Base-by-base conservation (phyloP, 2,888 invertebrate species). In the Trichopria drosophilae region DNA sequence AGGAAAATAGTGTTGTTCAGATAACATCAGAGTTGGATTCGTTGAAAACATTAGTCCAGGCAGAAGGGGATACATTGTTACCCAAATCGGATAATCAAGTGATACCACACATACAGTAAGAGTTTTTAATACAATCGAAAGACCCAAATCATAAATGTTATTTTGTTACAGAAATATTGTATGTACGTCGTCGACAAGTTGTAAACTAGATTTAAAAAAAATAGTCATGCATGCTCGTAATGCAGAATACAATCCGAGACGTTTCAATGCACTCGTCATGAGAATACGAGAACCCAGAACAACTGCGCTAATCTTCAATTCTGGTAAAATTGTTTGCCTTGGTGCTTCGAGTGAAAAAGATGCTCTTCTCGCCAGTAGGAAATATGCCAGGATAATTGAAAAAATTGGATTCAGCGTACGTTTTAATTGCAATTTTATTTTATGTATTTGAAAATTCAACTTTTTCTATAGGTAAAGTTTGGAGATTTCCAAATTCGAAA, bases 261-360 rank as follows among this genome's bases (percentile, higher is more conserved):
- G 98, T 68, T 98, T 98, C 80, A 96, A 96, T 40, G 98, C 97
- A 23, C 97, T 99, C 4, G 97, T 98, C 46, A 99, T 98, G 98
- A 76, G 87, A 65, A 86, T 87, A 60, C 82, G 97, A 69, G 71
- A 90, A 85, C 76, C 83, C 82, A 67, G 96, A 90, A 98, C 90
- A 1, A 90, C 89, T 1, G 89, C 90, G 10, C 76, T 90, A 3
- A 90, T 90, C 53, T 90, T 90, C 67, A 87, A 86, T 58, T 88
- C 88, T 4, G 89, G 90, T 2, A 90, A 90, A 78, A 90, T 90
- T 89, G 90, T 90, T 4, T 90, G 89, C 69, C 90, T 90, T 1
- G 90, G 90, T 24, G 90, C 90, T 1, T 90, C 89, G 75, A 88
- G 88, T 72, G 90, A 90, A 73, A 88, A 88, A 57, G 84, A 85